A percentile compares a stretch with the other conserved stretches of the same genome.
phyloP scores from a whole-genome alignment of 37 sponge, comb jelly and placozoan species.

The Lycopodina hypogea region DNA sequence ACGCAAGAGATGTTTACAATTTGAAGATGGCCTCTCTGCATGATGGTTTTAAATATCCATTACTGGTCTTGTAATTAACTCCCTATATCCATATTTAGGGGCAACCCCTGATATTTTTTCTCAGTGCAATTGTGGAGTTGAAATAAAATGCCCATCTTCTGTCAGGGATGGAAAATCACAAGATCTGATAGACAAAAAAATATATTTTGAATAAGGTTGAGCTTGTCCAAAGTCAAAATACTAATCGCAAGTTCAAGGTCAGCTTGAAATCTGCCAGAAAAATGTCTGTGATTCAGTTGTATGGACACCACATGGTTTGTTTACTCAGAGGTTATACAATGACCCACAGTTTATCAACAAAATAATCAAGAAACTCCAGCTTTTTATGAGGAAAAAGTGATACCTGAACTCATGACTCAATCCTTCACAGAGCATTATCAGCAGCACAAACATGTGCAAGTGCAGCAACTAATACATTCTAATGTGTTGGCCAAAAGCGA shows the following conservation, averaged over 20 bases:
- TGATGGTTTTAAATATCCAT: neutral
- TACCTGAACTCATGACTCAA: neutral
- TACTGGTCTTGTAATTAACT: neutral
- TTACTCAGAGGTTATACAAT: constrained; percentile 1
- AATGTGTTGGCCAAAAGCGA: too few species aligned
- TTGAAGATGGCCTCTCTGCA: neutral
- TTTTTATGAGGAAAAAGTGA: neutral
- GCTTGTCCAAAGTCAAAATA: neutral
- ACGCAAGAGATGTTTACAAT: neutral
- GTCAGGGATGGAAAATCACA: neutral
- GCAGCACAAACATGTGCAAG: too few species aligned
- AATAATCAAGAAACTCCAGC: neutral
- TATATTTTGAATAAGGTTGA: neutral
- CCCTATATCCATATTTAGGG: neutral
- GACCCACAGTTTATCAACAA: constrained; percentile 1
- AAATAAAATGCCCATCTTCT: constrained; percentile 7
- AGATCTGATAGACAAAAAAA: neutral
- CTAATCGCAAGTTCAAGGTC: neutral
- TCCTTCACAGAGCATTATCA: neutral
- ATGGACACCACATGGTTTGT: neutral
- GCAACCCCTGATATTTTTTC: neutral
- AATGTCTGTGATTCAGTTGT: neutral
- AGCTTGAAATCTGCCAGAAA: neutral
- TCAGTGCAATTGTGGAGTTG: neutral
- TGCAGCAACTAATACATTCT: too few species aligned